phyloP scores from a whole-genome alignment of 2,113 vertebrate species.

The Bettongia penicillata region DNA sequence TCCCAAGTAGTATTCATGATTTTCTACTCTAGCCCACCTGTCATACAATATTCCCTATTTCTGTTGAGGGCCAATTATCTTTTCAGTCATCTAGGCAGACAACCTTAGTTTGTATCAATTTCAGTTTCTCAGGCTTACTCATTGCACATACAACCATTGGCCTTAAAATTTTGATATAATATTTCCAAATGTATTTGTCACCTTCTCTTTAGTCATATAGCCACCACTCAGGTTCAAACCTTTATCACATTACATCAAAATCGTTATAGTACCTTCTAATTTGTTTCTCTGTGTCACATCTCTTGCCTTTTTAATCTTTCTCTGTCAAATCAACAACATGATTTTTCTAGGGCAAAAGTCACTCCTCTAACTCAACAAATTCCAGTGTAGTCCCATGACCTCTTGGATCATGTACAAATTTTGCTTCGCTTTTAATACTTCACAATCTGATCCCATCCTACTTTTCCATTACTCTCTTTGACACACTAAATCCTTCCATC shows the following conservation, averaged over 20 bases:
- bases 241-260: neutral
- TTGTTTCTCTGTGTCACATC: neutral
- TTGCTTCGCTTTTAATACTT: neutral
- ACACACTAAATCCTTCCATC: neutral
- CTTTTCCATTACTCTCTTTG: neutral
- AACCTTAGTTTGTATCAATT: neutral
- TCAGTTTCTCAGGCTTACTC: neutral
- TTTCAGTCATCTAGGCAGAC: neutral
- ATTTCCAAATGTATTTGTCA: neutral
- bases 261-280: neutral
- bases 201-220: neutral
- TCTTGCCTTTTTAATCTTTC: neutral
- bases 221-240: neutral
- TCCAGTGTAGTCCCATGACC: neutral
- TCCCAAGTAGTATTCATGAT: neutral
- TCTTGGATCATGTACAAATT: neutral
- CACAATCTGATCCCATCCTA: neutral
- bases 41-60: neutral
- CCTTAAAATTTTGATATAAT: neutral
- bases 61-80: neutral
- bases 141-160: neutral
- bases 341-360: neutral
- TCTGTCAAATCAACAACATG: neutral
- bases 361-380: neutral
- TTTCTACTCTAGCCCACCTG: neutral